Percentiles rank a stretch among this genome's conserved stretches.
These are phyloP conservation scores for Habrosyne pyritoides DNA, from an alignment of 2,888 invertebrate species.

Conservation along the genomic window DNA sequence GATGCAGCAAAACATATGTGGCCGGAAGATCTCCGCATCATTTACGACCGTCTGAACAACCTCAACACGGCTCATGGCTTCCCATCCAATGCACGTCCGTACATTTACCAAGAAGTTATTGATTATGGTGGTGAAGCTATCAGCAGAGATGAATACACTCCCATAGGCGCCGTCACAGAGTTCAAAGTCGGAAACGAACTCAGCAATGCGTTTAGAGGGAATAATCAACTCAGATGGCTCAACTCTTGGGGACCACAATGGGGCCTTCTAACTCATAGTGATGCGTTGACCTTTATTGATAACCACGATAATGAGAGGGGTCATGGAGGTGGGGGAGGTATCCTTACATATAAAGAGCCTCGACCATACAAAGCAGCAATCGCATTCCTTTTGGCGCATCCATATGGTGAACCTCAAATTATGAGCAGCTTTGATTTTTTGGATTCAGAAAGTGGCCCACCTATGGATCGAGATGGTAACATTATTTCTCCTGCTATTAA, in stretches of 20 bases:
- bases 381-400: constrained; percentile 93
- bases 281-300: constrained; percentile 89
- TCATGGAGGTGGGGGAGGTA: constrained; percentile 79
- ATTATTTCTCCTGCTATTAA: constrained; percentile 86
- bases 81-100: constrained; percentile 84
- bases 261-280: constrained; percentile 81
- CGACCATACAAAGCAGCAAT: constrained; percentile 90
- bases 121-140: constrained; percentile 84
- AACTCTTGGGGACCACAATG: constrained; percentile 85
- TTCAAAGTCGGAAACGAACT: constrained; percentile 78
- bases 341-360: constrained; percentile 86
- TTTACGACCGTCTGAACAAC: constrained; percentile 85
- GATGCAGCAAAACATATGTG: constrained; percentile 92
- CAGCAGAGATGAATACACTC: constrained; percentile 79
- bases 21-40: constrained; percentile 87
- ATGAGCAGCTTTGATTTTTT: constrained; percentile 94
- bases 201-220: constrained; percentile 63
- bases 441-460: constrained; percentile 86
- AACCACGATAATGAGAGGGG: constrained; percentile 93
- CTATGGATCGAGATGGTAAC: constrained; percentile 84
- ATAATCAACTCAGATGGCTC: constrained; percentile 85
- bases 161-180: constrained; percentile 87
- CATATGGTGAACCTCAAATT: constrained; percentile 90
- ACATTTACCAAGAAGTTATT: constrained; percentile 90
- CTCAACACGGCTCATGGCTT: constrained; percentile 86